These are phyloP conservation scores for Spheniscus humboldti DNA, from an alignment of 2,797 vertebrate species.

Conservation along the genomic window DNA sequence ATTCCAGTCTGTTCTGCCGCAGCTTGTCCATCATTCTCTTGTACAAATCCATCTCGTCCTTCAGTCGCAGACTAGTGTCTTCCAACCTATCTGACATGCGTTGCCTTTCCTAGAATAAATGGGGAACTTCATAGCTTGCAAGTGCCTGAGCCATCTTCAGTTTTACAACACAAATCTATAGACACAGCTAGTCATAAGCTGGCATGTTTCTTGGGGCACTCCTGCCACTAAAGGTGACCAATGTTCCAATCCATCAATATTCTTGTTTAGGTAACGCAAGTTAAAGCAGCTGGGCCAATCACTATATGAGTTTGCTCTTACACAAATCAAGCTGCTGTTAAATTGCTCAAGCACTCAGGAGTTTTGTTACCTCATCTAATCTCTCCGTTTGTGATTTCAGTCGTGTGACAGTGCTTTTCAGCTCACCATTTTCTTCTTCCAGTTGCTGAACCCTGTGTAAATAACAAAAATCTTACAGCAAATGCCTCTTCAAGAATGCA, in stretches of 20 bases:
- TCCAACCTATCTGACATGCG: slow-evolving; percentile 94
- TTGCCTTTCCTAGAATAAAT: slow-evolving; percentile 85
- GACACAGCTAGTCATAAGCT: background rate
- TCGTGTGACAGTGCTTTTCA: slow-evolving; percentile 78
- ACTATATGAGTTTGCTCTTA: background rate
- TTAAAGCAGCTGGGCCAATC: background rate
- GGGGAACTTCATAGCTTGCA: background rate
- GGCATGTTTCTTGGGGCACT: rapidly evolving
- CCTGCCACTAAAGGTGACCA: background rate
- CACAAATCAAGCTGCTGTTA: background rate
- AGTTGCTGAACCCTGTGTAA: slow-evolving; percentile 83
- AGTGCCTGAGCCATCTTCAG: background rate
- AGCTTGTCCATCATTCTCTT: slow-evolving; percentile 98
- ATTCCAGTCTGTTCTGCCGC: slow-evolving; percentile 88
- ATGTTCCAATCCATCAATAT: background rate
- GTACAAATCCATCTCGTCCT: slow-evolving; percentile 97
- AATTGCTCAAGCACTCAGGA: background rate
- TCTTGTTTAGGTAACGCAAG: background rate
- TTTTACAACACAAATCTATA: background rate
- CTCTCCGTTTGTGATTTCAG: slow-evolving; percentile 91
- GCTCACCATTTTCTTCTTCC: slow-evolving; percentile 88
- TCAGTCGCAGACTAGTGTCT: slow-evolving; percentile 92
- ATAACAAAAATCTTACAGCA: background rate
- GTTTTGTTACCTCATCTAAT: slow-evolving; percentile 85
- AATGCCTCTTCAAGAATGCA: background rate